Base-by-base conservation (phyloP, 2,797 vertebrate genomes). In the Alectoris magna region DNA sequence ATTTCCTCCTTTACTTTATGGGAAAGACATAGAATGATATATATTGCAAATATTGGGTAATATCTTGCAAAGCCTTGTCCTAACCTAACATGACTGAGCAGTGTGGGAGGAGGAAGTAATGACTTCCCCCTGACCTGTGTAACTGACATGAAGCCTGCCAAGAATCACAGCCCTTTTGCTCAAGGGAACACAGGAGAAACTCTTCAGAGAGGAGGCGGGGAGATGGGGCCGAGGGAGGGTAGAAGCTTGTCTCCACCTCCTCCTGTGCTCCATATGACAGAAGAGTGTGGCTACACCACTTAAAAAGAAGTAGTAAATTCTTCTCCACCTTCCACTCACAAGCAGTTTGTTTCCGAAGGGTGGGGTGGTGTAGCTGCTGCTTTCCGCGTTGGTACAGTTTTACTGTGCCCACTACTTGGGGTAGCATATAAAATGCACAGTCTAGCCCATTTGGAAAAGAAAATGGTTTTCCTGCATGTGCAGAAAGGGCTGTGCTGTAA, bases 91-190 rank as follows among this genome's bases (percentile, higher is more conserved):
- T 6, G 58, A 76, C 93, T 87, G 83, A 93, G 83, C 74, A 91
- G 87, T 95, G 93, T 95, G 87, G 92, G 94, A 96, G 94, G 91
- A 96, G 92, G 94, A 96, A 96, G 92, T 88, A 95, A 92, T 96
- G 96, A 96, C 93, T 96, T 96, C 92, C 93, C 91, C 87, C 87
- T 96, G 96, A 95, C 94, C 94, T 95, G 87, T 92, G 93, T 94
- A 95, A 88, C 94, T 96, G 94, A 93, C 93, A 66, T 93, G 77
- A 79, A 88, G 87, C 19, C 92, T 96, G 95, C 95, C 95, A 95
- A 96, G 93, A 96, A 96, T 95, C 95, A 96, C 93, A 92, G 85
- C 38, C 83, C 95, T 80, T 91, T 79, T 93, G 92, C 94, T 95
- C 92, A 73, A 87, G 89, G 92, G 93, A 96, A 86, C 93, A 91